phyloP scores from a whole-genome alignment of 2,797 vertebrate genomes.

The Poeciliopsis gracilis region DNA sequence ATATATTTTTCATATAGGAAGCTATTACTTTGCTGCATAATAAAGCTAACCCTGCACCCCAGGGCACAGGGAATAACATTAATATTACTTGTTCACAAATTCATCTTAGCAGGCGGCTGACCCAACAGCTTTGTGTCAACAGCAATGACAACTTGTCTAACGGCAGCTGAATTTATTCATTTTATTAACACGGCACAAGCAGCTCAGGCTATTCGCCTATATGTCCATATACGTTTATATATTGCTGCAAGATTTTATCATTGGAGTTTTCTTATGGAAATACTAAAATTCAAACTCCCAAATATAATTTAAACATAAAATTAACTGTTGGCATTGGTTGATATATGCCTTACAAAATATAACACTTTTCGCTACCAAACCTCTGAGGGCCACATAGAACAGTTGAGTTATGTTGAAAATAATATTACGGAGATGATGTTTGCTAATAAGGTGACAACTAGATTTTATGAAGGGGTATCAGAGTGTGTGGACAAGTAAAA shows the following conservation, averaged over 20 bases:
- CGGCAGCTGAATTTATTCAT: constrained; percentile 63
- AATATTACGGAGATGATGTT: background rate
- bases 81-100: constrained; percentile 47
- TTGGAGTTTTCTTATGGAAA: background rate
- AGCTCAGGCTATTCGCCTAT: constrained; percentile 12
- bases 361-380: background rate
- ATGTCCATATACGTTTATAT: background rate
- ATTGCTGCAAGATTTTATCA: background rate
- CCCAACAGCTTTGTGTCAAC: constrained; percentile 62
- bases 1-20: constrained; percentile 27
- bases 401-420: background rate
- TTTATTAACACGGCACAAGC: constrained; percentile 66
- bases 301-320: background rate
- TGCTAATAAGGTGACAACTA: background rate
- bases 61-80: constrained; percentile 48
- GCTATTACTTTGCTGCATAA: constrained; percentile 47
- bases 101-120: constrained; percentile 48
- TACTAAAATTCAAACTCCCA: background rate
- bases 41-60: constrained; percentile 23
- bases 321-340: background rate
- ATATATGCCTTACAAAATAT: background rate
- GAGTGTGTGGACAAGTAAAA: background rate
- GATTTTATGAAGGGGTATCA: background rate
- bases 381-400: background rate
- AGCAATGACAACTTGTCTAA: constrained; percentile 63